Evolutionary conservation across 2,797 vertebrate species (phyloP).

Genomic region (Sphenopsis melanotis): DNA sequence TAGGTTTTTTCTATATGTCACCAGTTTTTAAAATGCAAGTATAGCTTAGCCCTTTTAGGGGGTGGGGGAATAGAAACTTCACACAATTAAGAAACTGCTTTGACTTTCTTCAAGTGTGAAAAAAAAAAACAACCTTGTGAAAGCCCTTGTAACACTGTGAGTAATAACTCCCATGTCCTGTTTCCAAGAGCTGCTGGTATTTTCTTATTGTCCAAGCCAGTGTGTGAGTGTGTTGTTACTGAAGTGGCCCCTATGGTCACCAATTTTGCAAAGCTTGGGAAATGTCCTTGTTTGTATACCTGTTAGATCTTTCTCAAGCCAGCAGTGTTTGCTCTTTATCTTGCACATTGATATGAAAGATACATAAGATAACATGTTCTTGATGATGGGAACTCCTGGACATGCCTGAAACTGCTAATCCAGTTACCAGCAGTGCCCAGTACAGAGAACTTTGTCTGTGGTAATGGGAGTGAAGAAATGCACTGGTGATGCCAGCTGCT

Average conservation of each 20-base stretch:
- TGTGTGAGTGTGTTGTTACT: neutral
- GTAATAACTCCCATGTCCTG: neutral
- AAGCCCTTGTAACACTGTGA: neutral
- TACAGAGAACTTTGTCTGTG: rapidly evolving
- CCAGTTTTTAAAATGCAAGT: neutral
- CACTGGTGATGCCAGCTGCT: neutral
- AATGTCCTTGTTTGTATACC: neutral
- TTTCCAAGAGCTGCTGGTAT: neutral
- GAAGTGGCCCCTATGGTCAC: neutral
- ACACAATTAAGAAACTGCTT: neutral
- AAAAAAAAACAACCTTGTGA: neutral
- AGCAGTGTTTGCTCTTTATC: neutral
- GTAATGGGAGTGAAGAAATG: neutral
- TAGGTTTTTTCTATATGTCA: neutral
- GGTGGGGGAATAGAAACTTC: neutral
- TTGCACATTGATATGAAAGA: neutral
- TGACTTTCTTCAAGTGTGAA: neutral
- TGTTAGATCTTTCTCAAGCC: neutral
- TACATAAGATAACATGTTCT: neutral
- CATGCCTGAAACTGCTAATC: neutral
- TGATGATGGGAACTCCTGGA: neutral
- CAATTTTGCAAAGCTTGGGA: neutral
- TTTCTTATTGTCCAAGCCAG: neutral
- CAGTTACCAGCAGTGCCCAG: neutral
- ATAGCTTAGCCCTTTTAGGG: neutral